phyloP scores from a whole-genome alignment of 2,113 vertebrate genomes.

The Salminus brasiliensis region DNA sequence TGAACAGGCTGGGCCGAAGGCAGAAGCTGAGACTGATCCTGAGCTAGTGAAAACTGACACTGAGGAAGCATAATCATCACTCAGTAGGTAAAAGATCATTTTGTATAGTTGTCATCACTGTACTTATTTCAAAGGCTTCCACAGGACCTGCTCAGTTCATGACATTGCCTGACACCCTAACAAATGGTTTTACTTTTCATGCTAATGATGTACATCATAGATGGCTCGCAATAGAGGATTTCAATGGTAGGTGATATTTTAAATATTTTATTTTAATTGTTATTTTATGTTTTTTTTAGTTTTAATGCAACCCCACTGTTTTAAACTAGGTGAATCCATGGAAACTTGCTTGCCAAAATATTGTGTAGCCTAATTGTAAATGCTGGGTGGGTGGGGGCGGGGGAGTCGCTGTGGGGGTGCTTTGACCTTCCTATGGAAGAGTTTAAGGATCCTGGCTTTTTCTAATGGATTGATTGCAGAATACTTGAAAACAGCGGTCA shows the following conservation, averaged over 20 bases:
- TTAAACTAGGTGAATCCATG: slow-evolving; percentile 67
- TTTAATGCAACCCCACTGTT: slow-evolving; percentile 82
- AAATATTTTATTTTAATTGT: slow-evolving; percentile 83
- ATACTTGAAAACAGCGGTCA: slow-evolving; percentile 83
- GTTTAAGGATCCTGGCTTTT: slow-evolving; percentile 87
- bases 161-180: slow-evolving; percentile 88
- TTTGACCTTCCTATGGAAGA: slow-evolving; percentile 99
- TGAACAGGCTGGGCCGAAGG: slow-evolving; percentile 92
- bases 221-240: slow-evolving; percentile 86
- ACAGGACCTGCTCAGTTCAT: slow-evolving; percentile 88
- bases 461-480: slow-evolving; percentile 81
- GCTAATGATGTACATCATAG: slow-evolving; percentile 94
- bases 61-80: slow-evolving; percentile 99
- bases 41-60: slow-evolving; percentile 99
- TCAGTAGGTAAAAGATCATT: slow-evolving; percentile 99
- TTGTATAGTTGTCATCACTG: slow-evolving; percentile 99
- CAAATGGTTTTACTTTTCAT: slow-evolving; percentile 87
- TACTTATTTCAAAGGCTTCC: slow-evolving; percentile 94
- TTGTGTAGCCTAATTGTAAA: slow-evolving; percentile 72
- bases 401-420: slow-evolving; percentile 47
- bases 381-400: slow-evolving; percentile 69
- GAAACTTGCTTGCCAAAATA: slow-evolving; percentile 76
- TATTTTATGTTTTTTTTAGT: slow-evolving; percentile 72
- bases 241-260: slow-evolving; percentile 86
- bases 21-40: slow-evolving; percentile 95